Evolutionary conservation across 2,888 invertebrate species (phyloP), one percentile per base, ranked within the genome.

Genomic region (Stenodera caucasica): DNA sequence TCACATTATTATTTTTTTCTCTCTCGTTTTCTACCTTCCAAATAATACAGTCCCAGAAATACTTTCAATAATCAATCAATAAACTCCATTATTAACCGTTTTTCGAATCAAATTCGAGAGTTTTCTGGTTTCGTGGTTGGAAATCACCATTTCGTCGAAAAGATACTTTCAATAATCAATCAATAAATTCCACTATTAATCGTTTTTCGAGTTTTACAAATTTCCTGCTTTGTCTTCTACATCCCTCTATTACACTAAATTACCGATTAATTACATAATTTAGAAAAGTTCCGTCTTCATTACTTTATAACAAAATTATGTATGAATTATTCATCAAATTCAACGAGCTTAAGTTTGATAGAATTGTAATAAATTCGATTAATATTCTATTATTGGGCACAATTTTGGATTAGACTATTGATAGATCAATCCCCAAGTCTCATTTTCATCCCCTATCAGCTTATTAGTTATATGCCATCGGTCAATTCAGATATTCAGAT

Each of bases 261-360:
- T 53, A 50, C 9, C 18, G 45, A 53, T 57, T 53, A 57, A 53
- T 57, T 57, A 57, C 26, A 40, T 53, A 52, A 57, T 57, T 53
- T 52, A 32, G 45, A 4, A 57, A 40, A 40, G 29, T 53, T 14
- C 53, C 52, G 26, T 51, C 37, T 26, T 35, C 37, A 21, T 45
- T 58, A 58, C 37, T 54, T 54, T 58, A 58, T 54, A 30, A 18
- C 49, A 45, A 29, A 54, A 15, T 58, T 58, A 58, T 35, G 51
- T 52, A 52, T 57, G 57, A 40, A 52, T 51, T 35, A 57, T 57
- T 57, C 57, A 57, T 52, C 6, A 7, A 26, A 14, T 53, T 53
- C 7, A 37, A 35, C 8, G 5, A 2, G n/a, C 5, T 21, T 21
- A 35, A 33, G 8, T n/a, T 21, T 29, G 11, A 55, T 26, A 14